These are phyloP conservation scores for Phenganax marumi DNA, from an alignment of 92 coral and sea anemone species.

Conservation along the genomic window DNA sequence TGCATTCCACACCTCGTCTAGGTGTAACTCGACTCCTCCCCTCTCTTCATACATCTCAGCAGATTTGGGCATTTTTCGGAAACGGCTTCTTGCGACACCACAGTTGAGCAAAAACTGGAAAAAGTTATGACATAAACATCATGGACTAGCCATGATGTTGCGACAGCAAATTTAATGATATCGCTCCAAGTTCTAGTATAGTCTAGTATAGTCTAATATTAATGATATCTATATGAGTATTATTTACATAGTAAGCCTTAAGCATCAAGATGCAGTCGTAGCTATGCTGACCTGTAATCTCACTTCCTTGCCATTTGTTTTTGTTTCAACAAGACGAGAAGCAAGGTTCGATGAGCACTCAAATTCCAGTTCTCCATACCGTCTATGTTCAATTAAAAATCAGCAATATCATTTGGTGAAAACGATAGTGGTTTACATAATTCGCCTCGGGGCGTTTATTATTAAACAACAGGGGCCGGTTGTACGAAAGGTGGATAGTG, in stretches of 20 bases:
- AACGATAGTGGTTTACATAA: no score
- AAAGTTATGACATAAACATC: background rate
- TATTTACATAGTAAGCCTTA: background rate
- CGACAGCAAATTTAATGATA: conserved; percentile 51
- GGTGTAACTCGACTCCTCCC: no score
- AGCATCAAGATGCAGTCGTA: no score
- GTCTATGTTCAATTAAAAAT: conserved; percentile 60
- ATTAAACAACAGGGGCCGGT: no score
- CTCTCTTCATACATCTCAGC: no score
- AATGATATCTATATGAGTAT: background rate
- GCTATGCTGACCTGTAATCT: conserved; percentile 63
- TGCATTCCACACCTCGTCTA: no score
- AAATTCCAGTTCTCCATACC: conserved; percentile 64
- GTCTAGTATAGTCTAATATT: no score
- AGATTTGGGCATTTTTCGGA: no score
- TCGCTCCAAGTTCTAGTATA: conserved; percentile 56
- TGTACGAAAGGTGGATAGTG: no score
- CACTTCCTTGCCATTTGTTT: conserved; percentile 73
- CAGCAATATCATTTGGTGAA: background rate
- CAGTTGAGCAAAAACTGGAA: background rate
- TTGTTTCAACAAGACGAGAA: conserved; percentile 82
- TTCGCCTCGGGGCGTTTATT: no score
- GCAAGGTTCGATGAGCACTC: conserved; percentile 69
- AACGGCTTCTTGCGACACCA: no score
- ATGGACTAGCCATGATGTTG: conserved; percentile 83